phyloP scores from a whole-genome alignment of 2,888 invertebrate species.

The Nemurella pictetii region DNA sequence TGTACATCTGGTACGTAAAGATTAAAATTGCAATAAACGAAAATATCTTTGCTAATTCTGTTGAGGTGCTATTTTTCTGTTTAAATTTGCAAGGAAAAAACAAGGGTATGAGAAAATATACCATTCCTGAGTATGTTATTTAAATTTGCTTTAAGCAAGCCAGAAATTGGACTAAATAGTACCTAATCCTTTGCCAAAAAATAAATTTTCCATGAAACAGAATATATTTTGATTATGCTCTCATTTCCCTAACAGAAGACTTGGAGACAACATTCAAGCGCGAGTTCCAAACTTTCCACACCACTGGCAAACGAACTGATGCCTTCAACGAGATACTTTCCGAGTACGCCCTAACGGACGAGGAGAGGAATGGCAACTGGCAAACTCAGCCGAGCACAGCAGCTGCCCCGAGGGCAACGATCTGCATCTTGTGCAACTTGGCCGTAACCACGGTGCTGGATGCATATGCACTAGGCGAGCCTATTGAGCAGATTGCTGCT shows the following conservation, averaged over 20 bases:
- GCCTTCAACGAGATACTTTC: background rate
- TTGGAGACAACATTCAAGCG: background rate
- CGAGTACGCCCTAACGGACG: conserved; percentile 2
- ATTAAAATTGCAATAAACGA: no score
- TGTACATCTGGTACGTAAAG: background rate
- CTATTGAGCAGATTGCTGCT: conserved; percentile 53
- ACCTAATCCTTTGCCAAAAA: no score
- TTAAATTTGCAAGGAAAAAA: no score
- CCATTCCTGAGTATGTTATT: no score
- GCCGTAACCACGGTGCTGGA: conserved; percentile 46
- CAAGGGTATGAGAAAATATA: no score
- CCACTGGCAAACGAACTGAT: background rate
- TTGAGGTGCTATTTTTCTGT: no score
- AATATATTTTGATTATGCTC: no score
- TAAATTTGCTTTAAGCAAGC: no score
- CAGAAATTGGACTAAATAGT: no score
- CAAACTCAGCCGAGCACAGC: background rate
- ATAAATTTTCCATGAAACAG: no score
- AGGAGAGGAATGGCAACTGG: conserved; percentile 12
- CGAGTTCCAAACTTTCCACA: conserved; percentile 5
- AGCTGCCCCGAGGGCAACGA: background rate
- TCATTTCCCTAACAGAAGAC: background rate
- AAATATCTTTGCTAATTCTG: no score
- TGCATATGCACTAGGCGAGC: conserved; percentile 55
- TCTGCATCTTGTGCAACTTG: conserved; percentile 54